phyloP scores from a whole-genome alignment of 2,113 vertebrate species.

The Anas platyrhynchos region DNA sequence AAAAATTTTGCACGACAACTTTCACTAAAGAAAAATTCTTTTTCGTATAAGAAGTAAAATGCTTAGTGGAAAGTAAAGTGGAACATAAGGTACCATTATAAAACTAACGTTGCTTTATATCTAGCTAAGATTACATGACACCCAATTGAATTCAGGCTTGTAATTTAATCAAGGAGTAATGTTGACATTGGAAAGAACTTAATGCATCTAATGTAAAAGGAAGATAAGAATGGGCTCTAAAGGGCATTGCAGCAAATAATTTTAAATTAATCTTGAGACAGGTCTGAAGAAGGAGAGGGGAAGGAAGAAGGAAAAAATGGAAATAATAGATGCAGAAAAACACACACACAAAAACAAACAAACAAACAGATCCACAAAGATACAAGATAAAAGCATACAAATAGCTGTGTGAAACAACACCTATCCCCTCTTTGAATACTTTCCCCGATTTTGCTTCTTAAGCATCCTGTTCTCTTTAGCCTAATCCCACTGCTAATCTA shows the following conservation, averaged over 20 bases:
- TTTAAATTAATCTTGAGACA: slow-evolving; percentile 14
- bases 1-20: background rate
- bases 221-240: background rate
- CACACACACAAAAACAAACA: background rate
- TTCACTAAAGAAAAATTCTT: background rate
- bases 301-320: background rate
- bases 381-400: background rate
- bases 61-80: background rate
- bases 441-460: background rate
- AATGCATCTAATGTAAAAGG: background rate
- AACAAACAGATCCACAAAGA: background rate
- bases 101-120: slow-evolving; percentile 10
- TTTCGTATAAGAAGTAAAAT: background rate
- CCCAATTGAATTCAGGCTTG: slow-evolving; percentile 23
- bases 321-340: background rate
- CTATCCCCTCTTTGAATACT: background rate
- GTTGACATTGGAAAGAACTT: slow-evolving; percentile 28
- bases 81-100: slow-evolving; percentile 15
- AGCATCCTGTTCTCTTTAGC: background rate
- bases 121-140: background rate
- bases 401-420: background rate
- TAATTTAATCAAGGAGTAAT: slow-evolving; percentile 47
- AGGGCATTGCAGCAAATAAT: slow-evolving; percentile 6
- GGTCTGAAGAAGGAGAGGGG: background rate
- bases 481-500: background rate